Base-by-base conservation (phyloP, 2,797 vertebrate genomes). In the Cyclopterus lumpus region DNA sequence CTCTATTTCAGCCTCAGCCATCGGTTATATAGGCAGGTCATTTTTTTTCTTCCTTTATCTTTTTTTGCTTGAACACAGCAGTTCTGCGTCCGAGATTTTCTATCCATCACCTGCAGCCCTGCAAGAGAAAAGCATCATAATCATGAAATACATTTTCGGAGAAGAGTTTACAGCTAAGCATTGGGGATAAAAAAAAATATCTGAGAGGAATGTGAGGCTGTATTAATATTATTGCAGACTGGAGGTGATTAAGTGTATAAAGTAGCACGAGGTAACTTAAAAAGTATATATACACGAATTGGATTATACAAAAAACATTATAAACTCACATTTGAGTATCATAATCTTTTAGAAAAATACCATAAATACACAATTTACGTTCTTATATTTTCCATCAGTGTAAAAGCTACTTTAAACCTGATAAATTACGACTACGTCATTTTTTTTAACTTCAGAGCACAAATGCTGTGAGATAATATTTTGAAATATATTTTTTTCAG, bases 401-500 rank as follows among this genome's bases (percentile, higher is more conserved):
- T 72, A 49, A 80, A 71, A 49, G 48, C 42, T 36, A 48, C 34
- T 71, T 75, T n/a, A 63, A 67, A 61, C 6, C 32, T 64, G 69
- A 75, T 5, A 73, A 79, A 73, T 68, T 70, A 87, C 80, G 8
- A 77, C 53, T 66, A 70, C 57, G 32, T 65, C 42, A 81, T 84
- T 83, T 36, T 84, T 83, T 36, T 85, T 83, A 77, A 75, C 65
- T 80, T 85, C 53, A 88, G 85, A 89, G 82, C 89, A 88, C 75
- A 88, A 83, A 89, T 88, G 82, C 90, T 89, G 89, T 91, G 87
- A 91, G 89, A 91, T 93, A 95, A 95, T 94, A 91, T 92, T 93
- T 91, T 94, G 89, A 94, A 91, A 94, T 95, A 94, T 95, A 92
- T 93, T 91, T 94, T 94, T 93, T 94, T 86, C 93, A 95, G 94